These are phyloP conservation scores for Orchesella cincta DNA, from an alignment of 1,140 invertebrate species.

Conservation along the genomic window DNA sequence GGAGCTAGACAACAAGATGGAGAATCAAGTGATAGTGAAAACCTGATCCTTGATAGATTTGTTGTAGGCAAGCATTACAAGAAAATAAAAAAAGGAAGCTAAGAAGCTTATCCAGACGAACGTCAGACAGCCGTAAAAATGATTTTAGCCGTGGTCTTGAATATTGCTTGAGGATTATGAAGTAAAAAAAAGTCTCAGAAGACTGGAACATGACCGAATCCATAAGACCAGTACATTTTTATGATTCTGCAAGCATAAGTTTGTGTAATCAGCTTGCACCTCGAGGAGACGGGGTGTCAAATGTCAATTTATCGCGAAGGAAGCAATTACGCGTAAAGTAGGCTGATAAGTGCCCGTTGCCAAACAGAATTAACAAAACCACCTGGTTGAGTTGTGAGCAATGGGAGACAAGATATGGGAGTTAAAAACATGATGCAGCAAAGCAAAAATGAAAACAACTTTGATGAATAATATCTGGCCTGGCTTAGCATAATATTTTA, in stretches of 20 bases:
- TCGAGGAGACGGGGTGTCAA: neutral
- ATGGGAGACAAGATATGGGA: too few relatives aligned
- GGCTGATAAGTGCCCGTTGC: too few relatives aligned
- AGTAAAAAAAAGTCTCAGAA: neutral
- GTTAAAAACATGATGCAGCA: too few relatives aligned
- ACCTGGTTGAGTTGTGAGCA: too few relatives aligned
- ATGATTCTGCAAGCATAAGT: too few relatives aligned
- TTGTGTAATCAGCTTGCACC: too few relatives aligned
- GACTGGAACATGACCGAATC: too few relatives aligned
- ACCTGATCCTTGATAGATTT: neutral
- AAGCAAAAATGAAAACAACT: too few relatives aligned
- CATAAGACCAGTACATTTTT: neutral
- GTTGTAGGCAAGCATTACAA: neutral
- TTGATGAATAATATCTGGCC: too few relatives aligned
- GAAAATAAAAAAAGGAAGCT: neutral
- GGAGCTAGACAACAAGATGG: neutral
- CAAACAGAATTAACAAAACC: too few relatives aligned
- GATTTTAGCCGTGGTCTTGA: neutral
- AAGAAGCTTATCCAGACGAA: neutral
- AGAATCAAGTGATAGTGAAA: neutral
- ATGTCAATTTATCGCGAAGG: conserved; percentile 17
- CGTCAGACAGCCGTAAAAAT: conserved; percentile 4
- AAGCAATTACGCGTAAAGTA: too few relatives aligned
- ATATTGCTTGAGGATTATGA: neutral
- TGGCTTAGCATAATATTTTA: neutral